Conservation (phyloP, 2,113 vertebrate genomes). For the Capreolus pygargus region DNA sequence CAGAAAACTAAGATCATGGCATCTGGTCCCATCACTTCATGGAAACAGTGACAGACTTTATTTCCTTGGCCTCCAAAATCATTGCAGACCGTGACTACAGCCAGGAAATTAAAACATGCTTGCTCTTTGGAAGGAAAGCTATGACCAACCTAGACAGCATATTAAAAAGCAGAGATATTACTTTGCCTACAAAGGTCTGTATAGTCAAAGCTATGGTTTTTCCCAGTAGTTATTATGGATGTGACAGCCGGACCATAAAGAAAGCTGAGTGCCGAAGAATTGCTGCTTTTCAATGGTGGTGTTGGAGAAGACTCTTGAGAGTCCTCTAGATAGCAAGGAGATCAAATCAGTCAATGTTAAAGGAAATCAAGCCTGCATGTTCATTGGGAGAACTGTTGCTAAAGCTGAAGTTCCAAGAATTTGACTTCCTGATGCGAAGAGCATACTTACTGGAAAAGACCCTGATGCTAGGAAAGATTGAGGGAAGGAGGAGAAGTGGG, state of each 20-base stretch:
- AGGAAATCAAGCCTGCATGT: background rate
- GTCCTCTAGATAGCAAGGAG: background rate
- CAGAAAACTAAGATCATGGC: background rate
- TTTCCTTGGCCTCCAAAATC: background rate
- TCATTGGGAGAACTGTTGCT: background rate
- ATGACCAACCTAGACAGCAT: background rate
- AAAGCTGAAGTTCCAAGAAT: background rate
- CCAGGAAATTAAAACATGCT: background rate
- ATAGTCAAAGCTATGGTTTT: background rate
- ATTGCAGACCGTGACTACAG: background rate
- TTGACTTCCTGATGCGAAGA: background rate
- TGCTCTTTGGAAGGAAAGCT: background rate
- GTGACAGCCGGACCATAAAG: background rate
- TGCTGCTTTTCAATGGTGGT: background rate
- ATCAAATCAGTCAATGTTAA: background rate
- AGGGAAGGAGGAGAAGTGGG: background rate
- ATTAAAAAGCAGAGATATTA: background rate
- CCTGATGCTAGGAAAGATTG: background rate
- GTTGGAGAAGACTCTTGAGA: background rate
- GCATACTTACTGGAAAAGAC: background rate
- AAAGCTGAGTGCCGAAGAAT: rapidly evolving
- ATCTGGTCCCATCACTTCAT: background rate
- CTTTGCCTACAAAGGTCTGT: background rate
- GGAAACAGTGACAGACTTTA: background rate
- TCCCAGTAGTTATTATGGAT: background rate